These are phyloP conservation scores for Vimba vimba DNA, from an alignment of 2,113 vertebrate genomes.

Conservation along the genomic window DNA sequence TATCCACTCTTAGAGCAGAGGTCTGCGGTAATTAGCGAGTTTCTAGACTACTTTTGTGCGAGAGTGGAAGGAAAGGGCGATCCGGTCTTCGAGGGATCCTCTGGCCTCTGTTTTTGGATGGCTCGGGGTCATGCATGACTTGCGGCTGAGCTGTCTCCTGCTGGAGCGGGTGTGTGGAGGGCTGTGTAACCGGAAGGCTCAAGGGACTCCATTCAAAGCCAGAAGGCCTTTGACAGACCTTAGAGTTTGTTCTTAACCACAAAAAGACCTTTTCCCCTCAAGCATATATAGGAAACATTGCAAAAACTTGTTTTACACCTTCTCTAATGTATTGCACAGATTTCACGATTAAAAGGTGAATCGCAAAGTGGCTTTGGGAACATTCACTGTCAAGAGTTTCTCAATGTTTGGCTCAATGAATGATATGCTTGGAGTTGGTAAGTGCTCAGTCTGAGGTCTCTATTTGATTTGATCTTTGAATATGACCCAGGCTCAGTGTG, in stretches of 20 bases:
- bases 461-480: constrained; percentile 41
- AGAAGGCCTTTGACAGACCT: constrained; percentile 45
- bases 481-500: constrained; percentile 26
- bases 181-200: constrained; percentile 43
- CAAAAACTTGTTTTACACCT: constrained; percentile 49
- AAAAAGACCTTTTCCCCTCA: constrained; percentile 46
- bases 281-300: not conserved
- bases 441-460: constrained; percentile 30
- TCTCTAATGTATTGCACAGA: constrained; percentile 44
- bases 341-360: constrained; percentile 51
- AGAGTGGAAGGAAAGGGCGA: constrained; percentile 37
- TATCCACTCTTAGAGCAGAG: constrained; percentile 44
- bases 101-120: constrained; percentile 52
- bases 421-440: constrained; percentile 49
- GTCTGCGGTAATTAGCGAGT: constrained; percentile 22
- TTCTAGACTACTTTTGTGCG: constrained; percentile 49
- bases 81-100: constrained; percentile 22
- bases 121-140: constrained; percentile 7
- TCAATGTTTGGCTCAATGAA: constrained; percentile 36
- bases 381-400: constrained; percentile 52
- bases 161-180: constrained; percentile 41
- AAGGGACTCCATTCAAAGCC: constrained; percentile 51
- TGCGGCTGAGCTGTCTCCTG: constrained; percentile 41
- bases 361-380: constrained; percentile 43
- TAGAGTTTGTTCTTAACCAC: constrained; percentile 45